Percentiles rank a stretch among this genome's conserved stretches.
These are phyloP conservation scores for Puma concolor DNA, from an alignment of 2,113 vertebrate genomes.

Conservation along the genomic window DNA sequence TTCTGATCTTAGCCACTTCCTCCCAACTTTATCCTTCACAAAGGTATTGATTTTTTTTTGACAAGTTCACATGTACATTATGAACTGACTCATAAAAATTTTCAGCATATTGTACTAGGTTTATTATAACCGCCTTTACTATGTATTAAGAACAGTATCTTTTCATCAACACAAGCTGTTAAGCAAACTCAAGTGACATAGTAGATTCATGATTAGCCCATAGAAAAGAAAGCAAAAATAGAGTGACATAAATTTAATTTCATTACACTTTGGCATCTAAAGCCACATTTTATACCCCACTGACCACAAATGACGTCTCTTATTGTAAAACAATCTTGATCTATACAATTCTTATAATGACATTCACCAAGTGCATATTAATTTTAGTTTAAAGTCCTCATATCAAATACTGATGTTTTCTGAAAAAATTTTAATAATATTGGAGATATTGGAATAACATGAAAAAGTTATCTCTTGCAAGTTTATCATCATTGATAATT, in stretches of 20 bases:
- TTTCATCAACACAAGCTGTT: constrained; percentile 82
- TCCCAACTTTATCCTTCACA: background rate
- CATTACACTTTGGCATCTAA: constrained; percentile 75
- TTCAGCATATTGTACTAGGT: constrained; percentile 70
- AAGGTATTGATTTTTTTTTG: constrained; percentile 47
- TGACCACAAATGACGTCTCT: constrained; percentile 60
- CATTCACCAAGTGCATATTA: constrained; percentile 24
- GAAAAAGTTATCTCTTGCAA: constrained; percentile 21
- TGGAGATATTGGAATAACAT: background rate
- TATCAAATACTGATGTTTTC: constrained; percentile 33
- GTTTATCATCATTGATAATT: constrained; percentile 20
- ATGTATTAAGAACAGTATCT: constrained; percentile 81
- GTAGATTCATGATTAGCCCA: constrained; percentile 82
- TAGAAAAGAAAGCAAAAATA: constrained; percentile 75
- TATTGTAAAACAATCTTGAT: constrained; percentile 58
- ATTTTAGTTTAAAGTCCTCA: constrained; percentile 29
- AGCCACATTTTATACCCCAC: constrained; percentile 61
- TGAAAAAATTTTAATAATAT: constrained; percentile 32
- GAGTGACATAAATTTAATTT: constrained; percentile 75
- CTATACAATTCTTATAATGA: background rate
- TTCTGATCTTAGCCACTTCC: background rate
- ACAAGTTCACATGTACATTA: constrained; percentile 57
- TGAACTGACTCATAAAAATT: constrained; percentile 72
- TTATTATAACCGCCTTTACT: constrained; percentile 53
- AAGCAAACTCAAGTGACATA: constrained; percentile 79